phyloP scores from a whole-genome alignment of 1,140 invertebrate genomes.

The Phocides pigmalion region DNA sequence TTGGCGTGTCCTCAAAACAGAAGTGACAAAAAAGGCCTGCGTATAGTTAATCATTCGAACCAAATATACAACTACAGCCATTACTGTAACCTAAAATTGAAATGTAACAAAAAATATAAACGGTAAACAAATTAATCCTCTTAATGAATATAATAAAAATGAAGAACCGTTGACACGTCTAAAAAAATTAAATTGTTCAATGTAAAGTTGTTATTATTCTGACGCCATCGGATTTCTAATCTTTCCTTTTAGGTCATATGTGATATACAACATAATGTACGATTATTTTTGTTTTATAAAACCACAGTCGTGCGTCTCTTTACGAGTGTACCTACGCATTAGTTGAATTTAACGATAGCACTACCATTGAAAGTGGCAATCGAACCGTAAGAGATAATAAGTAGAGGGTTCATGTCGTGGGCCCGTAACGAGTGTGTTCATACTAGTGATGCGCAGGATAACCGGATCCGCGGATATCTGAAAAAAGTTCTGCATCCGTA shows the following conservation, averaged over 20 bases:
- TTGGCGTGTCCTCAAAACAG: no score
- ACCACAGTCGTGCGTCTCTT: no score
- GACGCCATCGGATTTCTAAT: neutral
- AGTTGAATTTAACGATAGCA: slow-evolving; percentile 39
- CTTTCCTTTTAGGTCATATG: neutral
- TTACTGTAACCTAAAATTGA: no score
- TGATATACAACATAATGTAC: neutral
- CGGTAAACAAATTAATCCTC: no score
- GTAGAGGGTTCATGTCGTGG: slow-evolving; percentile 34
- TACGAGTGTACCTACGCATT: slow-evolving; percentile 16
- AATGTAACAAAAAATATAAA: no score
- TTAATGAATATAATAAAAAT: neutral
- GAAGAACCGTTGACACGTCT: neutral
- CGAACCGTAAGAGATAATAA: slow-evolving; percentile 55
- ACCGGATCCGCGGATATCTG: no score
- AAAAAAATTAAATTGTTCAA: neutral
- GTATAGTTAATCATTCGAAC: no score
- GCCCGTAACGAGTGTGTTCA: slow-evolving; percentile 28
- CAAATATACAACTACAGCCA: no score
- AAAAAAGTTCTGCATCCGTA: no score
- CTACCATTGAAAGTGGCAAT: slow-evolving; percentile 39
- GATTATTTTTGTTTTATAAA: no score
- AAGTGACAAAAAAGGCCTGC: no score
- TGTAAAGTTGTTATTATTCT: neutral
- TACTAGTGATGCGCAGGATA: no score